Evolutionary conservation across 35 echinoderm and acorn worm species (phyloP), one percentile per base, ranked within the genome.

Genomic region (Holothuria glaberrima): DNA sequence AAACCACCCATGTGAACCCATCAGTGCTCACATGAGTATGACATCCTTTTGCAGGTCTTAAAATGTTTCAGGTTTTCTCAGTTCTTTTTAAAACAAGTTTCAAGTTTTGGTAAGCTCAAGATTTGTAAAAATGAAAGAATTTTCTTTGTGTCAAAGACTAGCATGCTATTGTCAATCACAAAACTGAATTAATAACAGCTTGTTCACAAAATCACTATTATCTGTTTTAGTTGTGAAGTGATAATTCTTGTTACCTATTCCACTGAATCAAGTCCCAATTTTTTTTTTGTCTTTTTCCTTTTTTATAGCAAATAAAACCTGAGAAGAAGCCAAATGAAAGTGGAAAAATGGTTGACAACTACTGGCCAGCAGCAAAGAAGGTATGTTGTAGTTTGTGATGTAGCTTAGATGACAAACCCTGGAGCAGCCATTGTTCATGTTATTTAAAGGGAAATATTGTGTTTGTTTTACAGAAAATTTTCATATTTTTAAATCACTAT

Each of bases 291-390:
- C 6, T 71, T 46, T 59, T 87, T 69, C 25, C 50, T 85, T 38
- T 58, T 80, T 80, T 33, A 21, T 30, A 97, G 95, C 69, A 89
- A 58, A 94, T 99, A 86, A 99, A 99, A 70, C 93, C 93, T 89
- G 97, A 99, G 35, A 99, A 91, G 91, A 99, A 99, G 48, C 85
- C 88, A n/a, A 95, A 93, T 62, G 97, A 99, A 28, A 75, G 75
- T 71, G 97, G 97, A 9, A 94, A 95, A 77, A 79, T 80, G 54
- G 60, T 91, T 30, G 97, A 95, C 65, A 93, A 99, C 48, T 99
- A 95, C 62, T 99, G 97, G 97, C 97, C 93, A 54, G 91, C 91
- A 48, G 97, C 93, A 12, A 99, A 95, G 85, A 99, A 85, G 79
- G 97, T 99, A 61, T 58, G 90, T 89, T 14, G 30, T 28, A 54